Conservation (phyloP, 2,888 invertebrate genomes). For the Chloroclysta siterata region DNA sequence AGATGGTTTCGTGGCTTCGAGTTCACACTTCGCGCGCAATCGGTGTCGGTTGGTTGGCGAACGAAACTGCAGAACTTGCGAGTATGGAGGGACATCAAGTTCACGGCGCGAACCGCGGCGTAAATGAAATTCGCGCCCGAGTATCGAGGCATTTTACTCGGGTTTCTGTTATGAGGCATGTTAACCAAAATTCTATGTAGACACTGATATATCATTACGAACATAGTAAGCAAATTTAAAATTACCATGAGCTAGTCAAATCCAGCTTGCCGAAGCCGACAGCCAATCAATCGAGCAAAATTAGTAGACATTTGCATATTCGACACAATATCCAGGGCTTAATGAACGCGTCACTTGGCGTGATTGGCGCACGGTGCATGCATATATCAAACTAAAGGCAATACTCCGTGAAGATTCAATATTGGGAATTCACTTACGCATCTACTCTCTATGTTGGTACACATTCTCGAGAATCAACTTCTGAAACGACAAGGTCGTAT, state of each 20-base stretch:
- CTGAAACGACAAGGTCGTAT: slow-evolving; percentile 29
- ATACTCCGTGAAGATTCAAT: slow-evolving; percentile 39
- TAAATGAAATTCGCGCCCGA: too few species aligned
- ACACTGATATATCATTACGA: background rate
- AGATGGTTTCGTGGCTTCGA: too few species aligned
- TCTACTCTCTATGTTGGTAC: background rate
- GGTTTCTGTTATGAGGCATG: too few species aligned
- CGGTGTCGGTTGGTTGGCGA: too few species aligned
- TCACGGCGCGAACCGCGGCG: too few species aligned
- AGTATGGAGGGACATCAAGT: too few species aligned
- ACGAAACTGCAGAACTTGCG: too few species aligned
- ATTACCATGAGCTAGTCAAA: background rate
- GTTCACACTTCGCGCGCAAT: too few species aligned
- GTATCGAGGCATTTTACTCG: too few species aligned
- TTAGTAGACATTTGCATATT: slow-evolving; percentile 31
- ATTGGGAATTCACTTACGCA: slow-evolving; percentile 10
- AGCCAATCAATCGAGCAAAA: slow-evolving; percentile 21
- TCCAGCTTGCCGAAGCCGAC: slow-evolving; percentile 13
- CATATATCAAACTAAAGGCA: slow-evolving; percentile 37
- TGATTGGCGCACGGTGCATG: slow-evolving; percentile 41
- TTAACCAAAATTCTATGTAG: background rate
- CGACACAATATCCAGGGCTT: slow-evolving; percentile 15
- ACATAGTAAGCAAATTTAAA: background rate
- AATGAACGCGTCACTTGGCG: slow-evolving; percentile 29
- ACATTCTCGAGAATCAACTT: slow-evolving; percentile 26